These are phyloP conservation scores for Scolopax rusticola DNA, from an alignment of 2,797 vertebrate species.

Conservation along the genomic window DNA sequence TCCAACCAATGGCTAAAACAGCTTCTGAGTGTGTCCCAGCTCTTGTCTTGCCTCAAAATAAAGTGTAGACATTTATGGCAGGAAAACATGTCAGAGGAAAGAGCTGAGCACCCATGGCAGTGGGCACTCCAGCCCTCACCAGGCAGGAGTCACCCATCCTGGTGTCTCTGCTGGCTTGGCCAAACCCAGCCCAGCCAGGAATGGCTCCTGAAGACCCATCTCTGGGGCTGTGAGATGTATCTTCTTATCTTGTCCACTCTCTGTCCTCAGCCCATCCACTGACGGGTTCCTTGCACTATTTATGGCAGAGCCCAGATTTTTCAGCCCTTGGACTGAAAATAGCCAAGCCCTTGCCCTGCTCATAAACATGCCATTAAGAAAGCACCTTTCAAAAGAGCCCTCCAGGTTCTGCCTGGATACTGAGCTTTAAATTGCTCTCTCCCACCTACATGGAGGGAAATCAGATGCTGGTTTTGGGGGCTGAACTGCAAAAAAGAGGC, in stretches of 20 bases:
- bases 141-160: not conserved
- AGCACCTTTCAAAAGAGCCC: not conserved
- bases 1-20: not conserved
- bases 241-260: not conserved
- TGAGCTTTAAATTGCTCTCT: not conserved
- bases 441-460: not conserved
- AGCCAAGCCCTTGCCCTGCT: not conserved
- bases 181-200: not conserved
- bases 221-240: not conserved
- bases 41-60: not conserved
- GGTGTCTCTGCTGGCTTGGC: not conserved
- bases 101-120: not conserved
- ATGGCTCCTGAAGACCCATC: accelerated
- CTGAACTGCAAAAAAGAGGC: not conserved
- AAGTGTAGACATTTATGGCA: not conserved
- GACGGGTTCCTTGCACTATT: accelerated
- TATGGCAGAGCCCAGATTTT: accelerated
- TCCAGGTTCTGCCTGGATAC: not conserved
- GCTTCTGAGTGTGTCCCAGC: not conserved
- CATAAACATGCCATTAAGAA: not conserved
- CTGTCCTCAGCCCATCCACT: not conserved
- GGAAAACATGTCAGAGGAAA: not conserved
- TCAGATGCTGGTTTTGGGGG: not conserved
- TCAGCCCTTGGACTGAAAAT: not conserved
- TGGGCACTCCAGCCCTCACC: not conserved